Conservation (phyloP, 2,797 vertebrate genomes). For the Semaprochilodus insignis region DNA sequence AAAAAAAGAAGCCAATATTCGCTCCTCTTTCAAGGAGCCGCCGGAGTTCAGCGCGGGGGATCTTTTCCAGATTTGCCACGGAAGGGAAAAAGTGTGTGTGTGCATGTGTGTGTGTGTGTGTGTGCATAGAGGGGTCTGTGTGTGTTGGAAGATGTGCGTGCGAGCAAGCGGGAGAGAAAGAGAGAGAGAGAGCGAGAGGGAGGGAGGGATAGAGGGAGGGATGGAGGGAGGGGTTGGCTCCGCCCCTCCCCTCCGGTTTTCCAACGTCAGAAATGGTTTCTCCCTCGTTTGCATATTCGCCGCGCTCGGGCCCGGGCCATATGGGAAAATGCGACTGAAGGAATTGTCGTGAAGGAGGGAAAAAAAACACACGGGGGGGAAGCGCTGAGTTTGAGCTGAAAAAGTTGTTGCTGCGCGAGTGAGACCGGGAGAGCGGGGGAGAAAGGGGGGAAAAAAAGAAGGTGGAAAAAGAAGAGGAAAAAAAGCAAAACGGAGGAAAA, state of each 20-base stretch:
- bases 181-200: constrained; percentile 59
- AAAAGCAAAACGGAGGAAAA: constrained; percentile 56
- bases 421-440: constrained; percentile 48
- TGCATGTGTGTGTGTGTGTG: constrained; percentile 44
- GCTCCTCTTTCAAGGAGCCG: constrained; percentile 74
- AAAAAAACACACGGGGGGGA: constrained; percentile 74
- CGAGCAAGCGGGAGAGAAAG: constrained; percentile 28
- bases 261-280: constrained; percentile 84
- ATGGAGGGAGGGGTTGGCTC: constrained; percentile 68
- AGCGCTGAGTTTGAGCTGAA: constrained; percentile 79
- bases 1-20: constrained; percentile 71
- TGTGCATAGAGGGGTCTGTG: not conserved
- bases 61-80: constrained; percentile 81
- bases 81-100: constrained; percentile 70
- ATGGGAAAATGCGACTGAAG: constrained; percentile 97
- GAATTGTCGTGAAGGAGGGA: constrained; percentile 86
- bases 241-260: constrained; percentile 74
- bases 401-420: not conserved
- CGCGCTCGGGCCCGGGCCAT: constrained; percentile 90
- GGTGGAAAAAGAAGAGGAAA: constrained; percentile 53
- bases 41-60: constrained; percentile 75
- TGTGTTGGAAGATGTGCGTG: constrained; percentile 6
- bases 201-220: constrained; percentile 32
- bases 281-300: constrained; percentile 94
- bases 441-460: constrained; percentile 72